phyloP scores from a whole-genome alignment of 1,140 invertebrate species.

The Drosophila leontia region DNA sequence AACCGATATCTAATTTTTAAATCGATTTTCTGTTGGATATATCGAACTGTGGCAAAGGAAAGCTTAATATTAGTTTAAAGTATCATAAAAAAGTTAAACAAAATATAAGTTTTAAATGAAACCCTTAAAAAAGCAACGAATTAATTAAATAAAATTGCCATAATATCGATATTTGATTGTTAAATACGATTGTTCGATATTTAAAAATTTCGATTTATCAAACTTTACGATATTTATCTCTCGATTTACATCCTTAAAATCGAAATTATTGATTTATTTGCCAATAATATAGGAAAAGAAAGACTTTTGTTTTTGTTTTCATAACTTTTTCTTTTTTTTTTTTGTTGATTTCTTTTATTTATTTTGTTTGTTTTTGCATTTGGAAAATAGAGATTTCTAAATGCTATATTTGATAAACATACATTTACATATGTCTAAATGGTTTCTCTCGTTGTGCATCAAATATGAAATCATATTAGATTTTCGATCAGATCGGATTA shows the following conservation, averaged over 20 bases:
- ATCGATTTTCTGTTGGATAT: neutral
- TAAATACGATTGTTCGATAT: neutral
- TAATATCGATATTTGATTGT: neutral
- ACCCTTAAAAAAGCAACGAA: too few species aligned
- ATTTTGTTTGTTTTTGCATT: constrained; percentile 42
- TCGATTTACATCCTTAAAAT: neutral
- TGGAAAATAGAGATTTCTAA: constrained; percentile 55
- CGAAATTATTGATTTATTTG: neutral
- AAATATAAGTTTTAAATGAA: neutral
- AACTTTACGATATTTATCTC: neutral
- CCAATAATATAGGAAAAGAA: neutral
- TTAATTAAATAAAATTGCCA: neutral
- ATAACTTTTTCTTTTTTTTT: constrained; percentile 39
- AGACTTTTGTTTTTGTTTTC: constrained; percentile 10
- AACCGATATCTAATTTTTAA: neutral
- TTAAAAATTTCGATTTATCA: neutral
- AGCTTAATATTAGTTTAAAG: neutral
- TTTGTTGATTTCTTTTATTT: constrained; percentile 5
- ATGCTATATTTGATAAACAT: constrained; percentile 59
- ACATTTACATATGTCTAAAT: constrained; percentile 26
- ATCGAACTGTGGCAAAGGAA: neutral
- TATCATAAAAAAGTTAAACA: neutral
- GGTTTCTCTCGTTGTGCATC: constrained; percentile 21
- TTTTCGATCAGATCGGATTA: constrained; percentile 31
- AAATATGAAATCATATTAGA: constrained; percentile 15